These are phyloP conservation scores for Lepus timidus DNA, from an alignment of 2,113 vertebrate species.

Conservation along the genomic window DNA sequence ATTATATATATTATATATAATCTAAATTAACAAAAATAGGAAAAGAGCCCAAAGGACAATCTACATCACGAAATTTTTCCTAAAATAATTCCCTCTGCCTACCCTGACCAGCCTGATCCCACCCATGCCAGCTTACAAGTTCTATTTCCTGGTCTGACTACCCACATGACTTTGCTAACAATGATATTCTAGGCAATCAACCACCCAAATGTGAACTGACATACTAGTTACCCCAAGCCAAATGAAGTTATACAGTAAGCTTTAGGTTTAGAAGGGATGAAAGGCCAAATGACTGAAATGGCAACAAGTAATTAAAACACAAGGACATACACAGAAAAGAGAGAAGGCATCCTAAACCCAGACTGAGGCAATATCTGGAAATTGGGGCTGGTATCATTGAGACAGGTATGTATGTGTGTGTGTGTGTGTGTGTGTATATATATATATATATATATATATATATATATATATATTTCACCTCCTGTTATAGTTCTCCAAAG, in stretches of 20 bases:
- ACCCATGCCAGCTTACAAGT: not conserved
- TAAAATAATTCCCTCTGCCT: not conserved
- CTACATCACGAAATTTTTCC: not conserved
- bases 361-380: not conserved
- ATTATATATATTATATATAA: slow-evolving; percentile 19
- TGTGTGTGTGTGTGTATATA: too few species aligned
- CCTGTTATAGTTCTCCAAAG: too few species aligned
- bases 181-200: slow-evolving; percentile 27
- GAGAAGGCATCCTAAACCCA: slow-evolving; percentile 16
- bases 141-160: slow-evolving; percentile 8
- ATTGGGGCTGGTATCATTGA: not conserved
- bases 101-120: not conserved
- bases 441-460: too few species aligned
- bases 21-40: slow-evolving; percentile 45
- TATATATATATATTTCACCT: too few species aligned
- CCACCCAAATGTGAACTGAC: slow-evolving; percentile 9
- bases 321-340: not conserved
- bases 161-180: not conserved
- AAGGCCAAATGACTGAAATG: slow-evolving; percentile 14
- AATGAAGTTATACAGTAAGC: not conserved
- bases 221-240: not conserved
- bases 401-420: too few species aligned
- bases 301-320: slow-evolving; percentile 14
- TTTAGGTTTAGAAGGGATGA: not conserved
- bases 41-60: slow-evolving; percentile 26